Evolutionary conservation across 2,113 vertebrate genomes (phyloP).

Genomic region (Tachycineta bicolor): DNA sequence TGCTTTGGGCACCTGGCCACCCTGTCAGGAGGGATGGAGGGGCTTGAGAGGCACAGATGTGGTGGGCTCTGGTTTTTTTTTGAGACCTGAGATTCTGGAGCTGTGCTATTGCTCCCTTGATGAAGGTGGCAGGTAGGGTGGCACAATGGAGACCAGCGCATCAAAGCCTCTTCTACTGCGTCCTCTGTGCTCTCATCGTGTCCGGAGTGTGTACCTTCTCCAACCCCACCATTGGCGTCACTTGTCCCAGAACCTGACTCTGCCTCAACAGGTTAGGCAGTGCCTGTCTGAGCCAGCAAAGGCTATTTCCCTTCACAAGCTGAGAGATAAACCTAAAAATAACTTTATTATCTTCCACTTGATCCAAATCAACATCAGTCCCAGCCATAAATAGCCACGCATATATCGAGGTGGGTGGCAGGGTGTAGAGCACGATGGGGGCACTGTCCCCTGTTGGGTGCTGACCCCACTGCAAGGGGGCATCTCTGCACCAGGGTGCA

Average conservation of each 20-base stretch:
- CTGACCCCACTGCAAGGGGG: accelerated
- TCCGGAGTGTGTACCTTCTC: not conserved
- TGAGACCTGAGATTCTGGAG: not conserved
- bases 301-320: not conserved
- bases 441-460: not conserved
- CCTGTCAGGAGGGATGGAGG: not conserved
- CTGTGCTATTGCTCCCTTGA: not conserved
- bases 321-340: slow-evolving; percentile 44
- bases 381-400: not conserved
- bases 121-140: not conserved
- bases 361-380: not conserved
- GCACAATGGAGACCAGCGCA: accelerated
- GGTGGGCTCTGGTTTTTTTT: not conserved
- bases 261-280: not conserved
- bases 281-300: not conserved
- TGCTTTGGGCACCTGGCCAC: not conserved
- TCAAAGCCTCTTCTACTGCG: not conserved
- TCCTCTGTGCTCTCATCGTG: not conserved
- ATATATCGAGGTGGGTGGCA: not conserved
- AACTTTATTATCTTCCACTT: slow-evolving; percentile 1
- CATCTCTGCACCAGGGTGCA: not conserved
- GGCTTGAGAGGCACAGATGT: not conserved
- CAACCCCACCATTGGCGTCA: accelerated
- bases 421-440: not conserved
- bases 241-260: accelerated